A percentile compares a stretch with the other conserved stretches of the same genome.
Evolutionary conservation across 2,888 invertebrate species (phyloP).

Genomic region (Epinotia nisella): DNA sequence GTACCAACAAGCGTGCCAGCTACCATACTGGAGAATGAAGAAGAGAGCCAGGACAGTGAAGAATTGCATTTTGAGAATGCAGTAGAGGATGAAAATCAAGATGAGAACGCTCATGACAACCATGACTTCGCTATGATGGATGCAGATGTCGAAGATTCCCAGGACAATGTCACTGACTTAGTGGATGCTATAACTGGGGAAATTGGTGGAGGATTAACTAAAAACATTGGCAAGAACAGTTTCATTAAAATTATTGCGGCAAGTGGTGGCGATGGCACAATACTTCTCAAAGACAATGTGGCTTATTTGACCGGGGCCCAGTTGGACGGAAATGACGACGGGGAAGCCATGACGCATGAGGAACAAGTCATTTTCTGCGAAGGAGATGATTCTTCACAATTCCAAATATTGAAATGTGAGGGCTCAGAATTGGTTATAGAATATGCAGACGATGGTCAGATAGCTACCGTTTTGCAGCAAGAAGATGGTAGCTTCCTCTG

Average conservation of each 20-base stretch:
- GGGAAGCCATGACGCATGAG: conserved; percentile 64
- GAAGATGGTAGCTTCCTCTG: conserved; percentile 76
- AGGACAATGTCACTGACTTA: conserved; percentile 49
- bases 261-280: conserved; percentile 66
- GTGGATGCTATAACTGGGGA: conserved; percentile 54
- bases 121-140: conserved; percentile 52
- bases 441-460: conserved; percentile 76
- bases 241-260: conserved; percentile 73
- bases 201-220: conserved; percentile 48
- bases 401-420: conserved; percentile 77
- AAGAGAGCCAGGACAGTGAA: conserved; percentile 67
- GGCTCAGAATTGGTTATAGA: conserved; percentile 78
- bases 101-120: conserved; percentile 58
- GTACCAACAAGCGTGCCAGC: conserved; percentile 75
- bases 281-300: conserved; percentile 69
- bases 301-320: conserved; percentile 70
- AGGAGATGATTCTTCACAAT: conserved; percentile 75
- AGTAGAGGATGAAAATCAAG: conserved; percentile 63
- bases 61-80: conserved; percentile 51
- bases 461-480: conserved; percentile 73
- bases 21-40: conserved; percentile 78
- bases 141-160: conserved; percentile 50
- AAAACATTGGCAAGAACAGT: conserved; percentile 57
- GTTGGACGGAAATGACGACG: conserved; percentile 61
- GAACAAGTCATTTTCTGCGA: conserved; percentile 76